Percentiles rank a stretch among this genome's conserved stretches.
These are phyloP conservation scores for Falco novaeseelandiae DNA, from an alignment of 2,797 vertebrate species.

Conservation along the genomic window DNA sequence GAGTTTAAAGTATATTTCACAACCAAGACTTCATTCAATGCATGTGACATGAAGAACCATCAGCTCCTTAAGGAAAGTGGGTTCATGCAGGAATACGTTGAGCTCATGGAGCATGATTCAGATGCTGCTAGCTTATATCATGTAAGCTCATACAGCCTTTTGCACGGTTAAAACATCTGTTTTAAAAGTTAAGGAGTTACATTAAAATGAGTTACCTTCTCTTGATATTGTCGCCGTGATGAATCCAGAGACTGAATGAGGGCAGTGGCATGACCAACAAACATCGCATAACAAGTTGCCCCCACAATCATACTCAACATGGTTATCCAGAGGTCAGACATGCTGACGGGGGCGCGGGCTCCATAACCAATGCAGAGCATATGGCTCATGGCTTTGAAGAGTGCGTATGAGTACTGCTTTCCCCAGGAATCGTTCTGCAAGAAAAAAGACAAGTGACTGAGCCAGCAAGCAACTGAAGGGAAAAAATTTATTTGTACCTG, in stretches of 20 bases:
- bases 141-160: not conserved
- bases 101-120: not conserved
- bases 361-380: conserved; percentile 98
- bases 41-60: accelerated
- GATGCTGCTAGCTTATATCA: not conserved
- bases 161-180: not conserved
- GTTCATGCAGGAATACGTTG: not conserved
- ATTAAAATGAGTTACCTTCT: conserved; percentile 85
- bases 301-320: conserved; percentile 98
- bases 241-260: conserved; percentile 73
- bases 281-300: conserved; percentile 98
- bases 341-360: conserved; percentile 93
- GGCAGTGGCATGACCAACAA: conserved; percentile 94
- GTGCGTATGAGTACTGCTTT: conserved; percentile 95
- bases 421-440: conserved; percentile 95
- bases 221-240: conserved; percentile 93
- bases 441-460: conserved; percentile 24
- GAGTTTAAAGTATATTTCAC: not conserved
- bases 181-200: not conserved
- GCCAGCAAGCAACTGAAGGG: not conserved
- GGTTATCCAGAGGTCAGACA: conserved; percentile 98
- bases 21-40: not conserved
- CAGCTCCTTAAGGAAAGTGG: not conserved
- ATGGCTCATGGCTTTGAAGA: conserved; percentile 98
- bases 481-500: not conserved